phyloP scores from a whole-genome alignment of 2,888 invertebrate species.

The Melitaea athalia region DNA sequence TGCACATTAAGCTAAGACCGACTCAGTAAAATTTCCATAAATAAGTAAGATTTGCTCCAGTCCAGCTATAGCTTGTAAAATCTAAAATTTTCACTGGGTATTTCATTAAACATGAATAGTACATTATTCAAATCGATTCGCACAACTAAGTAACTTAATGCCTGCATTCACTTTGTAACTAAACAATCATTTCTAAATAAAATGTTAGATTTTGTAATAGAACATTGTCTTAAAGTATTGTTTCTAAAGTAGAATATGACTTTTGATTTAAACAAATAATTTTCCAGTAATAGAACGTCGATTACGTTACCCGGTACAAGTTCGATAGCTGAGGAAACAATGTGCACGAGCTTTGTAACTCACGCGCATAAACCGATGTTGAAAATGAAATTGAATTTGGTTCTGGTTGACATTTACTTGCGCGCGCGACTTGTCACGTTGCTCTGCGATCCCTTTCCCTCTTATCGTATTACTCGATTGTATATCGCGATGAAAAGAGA shows the following conservation, averaged over 20 bases:
- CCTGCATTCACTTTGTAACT: neutral
- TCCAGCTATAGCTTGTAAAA: slow-evolving; percentile 30
- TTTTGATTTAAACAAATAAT: slow-evolving; percentile 10
- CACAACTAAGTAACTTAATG: neutral
- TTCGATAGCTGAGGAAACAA: slow-evolving; percentile 41
- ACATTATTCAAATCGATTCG: neutral
- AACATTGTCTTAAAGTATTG: neutral
- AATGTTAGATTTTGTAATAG: neutral
- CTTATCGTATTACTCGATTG: slow-evolving; percentile 41
- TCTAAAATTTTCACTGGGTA: slow-evolving; percentile 5
- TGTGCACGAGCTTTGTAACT: slow-evolving; percentile 64
- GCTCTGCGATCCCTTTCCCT: slow-evolving; percentile 54
- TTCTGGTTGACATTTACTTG: slow-evolving; percentile 69
- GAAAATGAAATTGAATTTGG: slow-evolving; percentile 69
- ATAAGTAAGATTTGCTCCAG: slow-evolving; percentile 41
- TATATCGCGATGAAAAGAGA: slow-evolving; percentile 57
- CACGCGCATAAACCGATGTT: slow-evolving; percentile 66
- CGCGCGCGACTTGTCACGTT: slow-evolving; percentile 57
- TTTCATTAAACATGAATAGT: neutral
- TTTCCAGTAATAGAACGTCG: slow-evolving; percentile 7
- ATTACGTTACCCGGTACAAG: slow-evolving; percentile 30
- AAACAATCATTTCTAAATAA: neutral
- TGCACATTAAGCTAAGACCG: slow-evolving; percentile 11
- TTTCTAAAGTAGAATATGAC: neutral
- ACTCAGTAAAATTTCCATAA: slow-evolving; percentile 40